A percentile compares a stretch with the other conserved stretches of the same genome.
Evolutionary conservation across 2,888 invertebrate genomes (phyloP).

Genomic region (Seira sanloemensis): DNA sequence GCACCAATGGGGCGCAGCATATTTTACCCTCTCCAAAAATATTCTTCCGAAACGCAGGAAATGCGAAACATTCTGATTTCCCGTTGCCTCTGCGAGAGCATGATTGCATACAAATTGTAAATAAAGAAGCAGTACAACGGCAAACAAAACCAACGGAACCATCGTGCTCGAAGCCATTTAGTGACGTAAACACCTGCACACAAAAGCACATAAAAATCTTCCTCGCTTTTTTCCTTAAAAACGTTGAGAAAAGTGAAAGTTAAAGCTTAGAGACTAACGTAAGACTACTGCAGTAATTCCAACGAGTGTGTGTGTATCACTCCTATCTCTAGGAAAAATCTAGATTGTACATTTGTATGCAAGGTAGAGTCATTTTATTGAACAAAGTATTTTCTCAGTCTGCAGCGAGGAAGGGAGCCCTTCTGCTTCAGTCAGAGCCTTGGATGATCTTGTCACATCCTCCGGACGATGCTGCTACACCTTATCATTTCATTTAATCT

Average conservation of each 20-base stretch:
- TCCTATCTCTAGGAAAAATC: neutral
- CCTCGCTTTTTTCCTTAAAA: no score
- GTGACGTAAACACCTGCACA: neutral
- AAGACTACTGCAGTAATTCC: slow-evolving; percentile 33
- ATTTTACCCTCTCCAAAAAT: neutral
- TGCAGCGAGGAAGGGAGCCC: no score
- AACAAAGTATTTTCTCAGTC: no score
- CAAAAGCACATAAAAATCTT: neutral
- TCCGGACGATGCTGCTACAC: no score
- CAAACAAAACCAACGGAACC: neutral
- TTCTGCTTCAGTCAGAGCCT: no score
- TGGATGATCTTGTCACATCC: no score
- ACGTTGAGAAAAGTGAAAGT: no score
- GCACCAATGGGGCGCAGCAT: no score
- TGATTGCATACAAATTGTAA: slow-evolving; percentile 15
- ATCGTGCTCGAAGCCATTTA: no score
- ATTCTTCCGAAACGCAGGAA: neutral
- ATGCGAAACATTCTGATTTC: neutral
- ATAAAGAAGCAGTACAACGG: neutral
- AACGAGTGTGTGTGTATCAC: slow-evolving; percentile 36
- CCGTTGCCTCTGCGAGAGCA: neutral
- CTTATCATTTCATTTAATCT: no score
- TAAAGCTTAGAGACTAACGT: neutral
- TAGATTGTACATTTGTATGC: slow-evolving; percentile 38
- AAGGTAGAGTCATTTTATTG: neutral